Conservation (phyloP, 37 sponge, comb jelly and placozoan species). For the Beroe forskalii region DNA sequence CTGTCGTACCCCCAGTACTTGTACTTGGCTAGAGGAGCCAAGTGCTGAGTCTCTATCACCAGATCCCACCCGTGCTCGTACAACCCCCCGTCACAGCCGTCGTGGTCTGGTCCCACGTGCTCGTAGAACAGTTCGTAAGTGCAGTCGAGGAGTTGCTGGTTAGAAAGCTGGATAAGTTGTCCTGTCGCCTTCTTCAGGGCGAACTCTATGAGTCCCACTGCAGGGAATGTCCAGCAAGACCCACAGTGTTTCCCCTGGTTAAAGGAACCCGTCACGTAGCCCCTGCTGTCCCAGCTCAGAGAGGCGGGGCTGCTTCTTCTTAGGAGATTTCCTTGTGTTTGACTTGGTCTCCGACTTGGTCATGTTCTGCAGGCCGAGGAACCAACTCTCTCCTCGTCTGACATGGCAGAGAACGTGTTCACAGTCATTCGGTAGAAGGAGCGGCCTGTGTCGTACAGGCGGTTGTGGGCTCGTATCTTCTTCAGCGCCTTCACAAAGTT, state of each 20-base stretch:
- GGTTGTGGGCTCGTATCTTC: background rate
- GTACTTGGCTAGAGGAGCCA: constrained; percentile 3
- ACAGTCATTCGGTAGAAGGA: background rate
- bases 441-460: background rate
- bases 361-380: background rate
- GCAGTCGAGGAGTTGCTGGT: constrained; percentile 16
- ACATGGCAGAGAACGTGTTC: constrained; percentile 10
- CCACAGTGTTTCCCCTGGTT: constrained; percentile 1
- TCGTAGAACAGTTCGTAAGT: background rate
- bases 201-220: background rate
- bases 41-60: background rate
- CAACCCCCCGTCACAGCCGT: constrained; percentile 2
- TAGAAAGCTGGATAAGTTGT: constrained; percentile 13
- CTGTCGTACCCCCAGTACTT: background rate
- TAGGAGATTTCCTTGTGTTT: background rate
- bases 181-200: background rate
- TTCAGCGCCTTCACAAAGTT: background rate
- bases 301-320: background rate
- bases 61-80: background rate
- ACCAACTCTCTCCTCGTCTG: background rate
- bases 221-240: constrained; percentile 14
- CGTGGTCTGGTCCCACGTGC: background rate
- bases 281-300: constrained; percentile 22
- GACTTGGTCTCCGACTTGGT: background rate
- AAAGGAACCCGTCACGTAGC: background rate